A percentile compares a stretch with the other conserved stretches of the same genome.
phyloP scores from a whole-genome alignment of 1,140 invertebrate genomes.

The Orchestia grillus region DNA sequence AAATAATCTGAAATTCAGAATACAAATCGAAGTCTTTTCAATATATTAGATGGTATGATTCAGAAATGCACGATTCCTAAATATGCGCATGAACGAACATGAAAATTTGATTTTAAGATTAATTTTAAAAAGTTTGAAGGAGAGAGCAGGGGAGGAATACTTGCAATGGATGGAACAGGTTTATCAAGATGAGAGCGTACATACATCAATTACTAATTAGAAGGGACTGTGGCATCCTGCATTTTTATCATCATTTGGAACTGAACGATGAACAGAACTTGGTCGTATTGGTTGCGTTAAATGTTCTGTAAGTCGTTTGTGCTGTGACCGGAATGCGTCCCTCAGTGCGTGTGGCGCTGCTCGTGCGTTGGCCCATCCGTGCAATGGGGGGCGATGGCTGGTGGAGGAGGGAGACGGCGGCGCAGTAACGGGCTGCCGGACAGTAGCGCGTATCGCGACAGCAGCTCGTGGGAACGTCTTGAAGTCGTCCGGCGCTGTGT shows the following conservation, averaged over 20 bases:
- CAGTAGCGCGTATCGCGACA: constrained; percentile 27
- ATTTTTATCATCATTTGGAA: neutral
- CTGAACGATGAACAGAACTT: neutral
- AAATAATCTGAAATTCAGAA: neutral
- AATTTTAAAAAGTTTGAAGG: too few relatives aligned
- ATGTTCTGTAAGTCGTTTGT: neutral
- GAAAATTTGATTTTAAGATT: neutral
- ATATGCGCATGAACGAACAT: neutral
- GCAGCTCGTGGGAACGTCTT: constrained; percentile 27
- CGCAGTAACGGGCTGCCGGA: neutral
- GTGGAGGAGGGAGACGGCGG: neutral
- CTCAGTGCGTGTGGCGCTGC: neutral
- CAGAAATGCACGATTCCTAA: too few relatives aligned
- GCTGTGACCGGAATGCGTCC: neutral
- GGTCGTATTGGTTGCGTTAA: neutral
- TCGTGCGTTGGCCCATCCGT: neutral
- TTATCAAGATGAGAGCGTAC: neutral
- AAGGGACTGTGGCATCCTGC: neutral
- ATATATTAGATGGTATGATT: neutral
- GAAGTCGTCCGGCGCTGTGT: neutral
- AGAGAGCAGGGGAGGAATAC: too few relatives aligned
- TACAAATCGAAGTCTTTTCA: neutral
- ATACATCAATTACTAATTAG: neutral
- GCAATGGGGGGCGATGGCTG: neutral
- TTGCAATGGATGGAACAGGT: neutral